phyloP scores from a whole-genome alignment of 2,888 invertebrate genomes.

The Crossocerus cetratus region DNA sequence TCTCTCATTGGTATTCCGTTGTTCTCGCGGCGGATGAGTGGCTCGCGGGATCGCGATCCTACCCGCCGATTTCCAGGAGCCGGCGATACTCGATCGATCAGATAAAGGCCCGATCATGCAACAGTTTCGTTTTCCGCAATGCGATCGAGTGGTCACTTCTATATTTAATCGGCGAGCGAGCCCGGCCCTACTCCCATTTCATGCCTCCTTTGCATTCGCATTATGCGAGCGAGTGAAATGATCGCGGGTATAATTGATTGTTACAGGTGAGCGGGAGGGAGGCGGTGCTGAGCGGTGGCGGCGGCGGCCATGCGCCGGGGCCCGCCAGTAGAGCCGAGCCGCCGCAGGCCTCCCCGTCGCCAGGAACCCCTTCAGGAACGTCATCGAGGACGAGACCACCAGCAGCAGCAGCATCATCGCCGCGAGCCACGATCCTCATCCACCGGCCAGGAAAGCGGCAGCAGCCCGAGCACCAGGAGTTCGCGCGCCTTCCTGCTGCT shows the following conservation, averaged over 20 bases:
- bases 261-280: conserved; percentile 73
- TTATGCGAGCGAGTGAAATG: too few species aligned
- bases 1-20: not conserved
- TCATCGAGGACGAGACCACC: conserved; percentile 54
- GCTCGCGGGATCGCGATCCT: conserved; percentile 4
- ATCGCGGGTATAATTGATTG: not conserved
- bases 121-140: not conserved
- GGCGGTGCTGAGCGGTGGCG: conserved; percentile 77
- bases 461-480: conserved; percentile 72
- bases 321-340: conserved; percentile 78
- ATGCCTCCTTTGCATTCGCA: too few species aligned
- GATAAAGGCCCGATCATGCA: conserved; percentile 20
- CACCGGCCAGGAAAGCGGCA: not conserved
- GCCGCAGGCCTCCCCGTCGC: conserved; percentile 77
- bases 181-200: too few species aligned
- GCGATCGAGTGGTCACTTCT: not conserved
- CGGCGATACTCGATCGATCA: conserved; percentile 41
- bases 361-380: conserved; percentile 61
- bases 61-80: conserved; percentile 40
- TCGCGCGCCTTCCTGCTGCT: conserved; percentile 80
- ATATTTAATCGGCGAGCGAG: not conserved
- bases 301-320: conserved; percentile 82
- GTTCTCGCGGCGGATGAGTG: conserved; percentile 15
- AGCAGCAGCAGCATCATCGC: conserved; percentile 66
- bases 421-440: conserved; percentile 79